Conservation (phyloP, 2,797 vertebrate species). For the Pantherophis vulpinus region DNA sequence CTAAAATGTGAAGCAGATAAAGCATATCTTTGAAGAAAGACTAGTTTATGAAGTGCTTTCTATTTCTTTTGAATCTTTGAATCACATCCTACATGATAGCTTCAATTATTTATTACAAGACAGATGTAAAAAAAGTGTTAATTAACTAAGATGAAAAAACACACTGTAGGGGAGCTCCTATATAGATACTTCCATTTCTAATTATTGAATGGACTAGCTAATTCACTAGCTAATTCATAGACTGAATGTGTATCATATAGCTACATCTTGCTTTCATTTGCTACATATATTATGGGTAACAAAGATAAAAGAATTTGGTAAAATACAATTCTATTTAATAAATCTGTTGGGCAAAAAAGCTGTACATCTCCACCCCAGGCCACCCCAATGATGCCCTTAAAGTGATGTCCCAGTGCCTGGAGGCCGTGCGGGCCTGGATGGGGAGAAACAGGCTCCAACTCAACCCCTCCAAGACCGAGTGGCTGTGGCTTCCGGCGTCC, state of each 20-base stretch:
- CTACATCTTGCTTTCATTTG: slow-evolving; percentile 33
- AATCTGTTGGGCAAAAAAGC: neutral
- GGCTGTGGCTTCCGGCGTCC: too few relatives aligned
- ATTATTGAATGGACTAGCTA: slow-evolving; percentile 63
- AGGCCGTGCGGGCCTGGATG: too few relatives aligned
- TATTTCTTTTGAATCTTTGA: slow-evolving; percentile 47
- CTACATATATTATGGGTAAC: neutral
- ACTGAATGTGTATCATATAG: slow-evolving; percentile 39
- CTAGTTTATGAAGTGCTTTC: slow-evolving; percentile 55
- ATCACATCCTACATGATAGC: slow-evolving; percentile 61
- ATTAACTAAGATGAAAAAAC: slow-evolving; percentile 70
- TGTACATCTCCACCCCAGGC: too few relatives aligned
- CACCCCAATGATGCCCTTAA: too few relatives aligned
- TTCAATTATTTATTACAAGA: slow-evolving; percentile 70
- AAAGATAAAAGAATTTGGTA: neutral
- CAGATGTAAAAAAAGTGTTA: slow-evolving; percentile 65
- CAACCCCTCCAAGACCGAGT: too few relatives aligned
- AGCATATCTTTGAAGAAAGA: slow-evolving; percentile 52
- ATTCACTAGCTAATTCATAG: slow-evolving; percentile 53
- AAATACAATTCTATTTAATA: slow-evolving; percentile 4
- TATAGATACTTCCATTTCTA: slow-evolving; percentile 56
- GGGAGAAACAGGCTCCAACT: too few relatives aligned
- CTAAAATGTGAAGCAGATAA: slow-evolving; percentile 45
- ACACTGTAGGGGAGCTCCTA: slow-evolving; percentile 58
- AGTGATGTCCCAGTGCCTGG: too few relatives aligned